Evolutionary conservation across 2,797 vertebrate species (phyloP).

Genomic region (Babyrousa celebensis): DNA sequence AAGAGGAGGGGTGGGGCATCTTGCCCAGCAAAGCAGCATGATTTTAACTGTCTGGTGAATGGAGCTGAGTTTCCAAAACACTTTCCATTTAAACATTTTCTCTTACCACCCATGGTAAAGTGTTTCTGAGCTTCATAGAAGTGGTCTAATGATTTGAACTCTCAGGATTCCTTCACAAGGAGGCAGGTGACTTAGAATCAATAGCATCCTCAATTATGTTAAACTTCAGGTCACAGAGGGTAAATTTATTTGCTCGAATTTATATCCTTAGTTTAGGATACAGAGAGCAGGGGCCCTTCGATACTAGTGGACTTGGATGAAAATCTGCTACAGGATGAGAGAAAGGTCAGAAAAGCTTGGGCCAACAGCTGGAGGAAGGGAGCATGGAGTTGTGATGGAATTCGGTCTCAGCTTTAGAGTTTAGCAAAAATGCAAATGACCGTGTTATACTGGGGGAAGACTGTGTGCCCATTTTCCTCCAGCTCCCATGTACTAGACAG

Average conservation of each 20-base stretch:
- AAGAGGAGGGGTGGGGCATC: background rate
- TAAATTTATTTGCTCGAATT: conserved; percentile 43
- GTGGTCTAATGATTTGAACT: background rate
- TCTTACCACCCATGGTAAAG: background rate
- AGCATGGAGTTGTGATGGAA: rapidly evolving
- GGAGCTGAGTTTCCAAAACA: background rate
- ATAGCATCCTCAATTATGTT: background rate
- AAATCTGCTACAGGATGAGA: background rate
- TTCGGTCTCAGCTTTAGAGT: background rate
- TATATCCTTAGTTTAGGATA: background rate
- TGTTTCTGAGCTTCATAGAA: background rate
- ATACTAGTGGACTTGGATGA: background rate
- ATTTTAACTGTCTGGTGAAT: background rate
- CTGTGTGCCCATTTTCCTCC: background rate
- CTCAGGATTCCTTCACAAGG: background rate
- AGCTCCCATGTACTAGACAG: background rate
- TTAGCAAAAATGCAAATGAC: background rate
- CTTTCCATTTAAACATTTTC: background rate
- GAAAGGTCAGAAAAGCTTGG: background rate
- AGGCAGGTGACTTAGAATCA: conserved; percentile 22
- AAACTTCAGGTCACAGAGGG: background rate
- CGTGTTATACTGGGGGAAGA: background rate
- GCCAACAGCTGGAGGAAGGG: background rate
- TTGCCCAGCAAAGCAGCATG: background rate
- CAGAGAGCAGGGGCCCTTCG: background rate